phyloP scores from a whole-genome alignment of 2,888 invertebrate species.

The Plagodis pulveraria region DNA sequence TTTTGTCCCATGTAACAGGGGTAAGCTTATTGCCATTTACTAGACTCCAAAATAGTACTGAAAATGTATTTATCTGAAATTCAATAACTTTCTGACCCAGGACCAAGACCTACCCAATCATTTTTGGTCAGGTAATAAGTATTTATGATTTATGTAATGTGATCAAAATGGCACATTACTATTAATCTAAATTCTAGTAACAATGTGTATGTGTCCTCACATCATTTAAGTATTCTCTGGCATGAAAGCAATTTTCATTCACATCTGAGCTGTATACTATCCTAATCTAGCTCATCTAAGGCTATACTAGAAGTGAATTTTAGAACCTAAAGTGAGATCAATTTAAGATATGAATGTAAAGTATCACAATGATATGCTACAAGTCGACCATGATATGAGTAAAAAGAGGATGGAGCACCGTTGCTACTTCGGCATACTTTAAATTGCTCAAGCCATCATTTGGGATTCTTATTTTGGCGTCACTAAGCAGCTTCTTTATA shows the following conservation, averaged over 20 bases:
- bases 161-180: too few relatives aligned
- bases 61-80: too few relatives aligned
- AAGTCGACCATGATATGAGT: constrained; percentile 86
- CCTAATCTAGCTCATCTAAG: constrained; percentile 12
- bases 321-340: not conserved
- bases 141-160: too few relatives aligned
- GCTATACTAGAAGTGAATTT: constrained; percentile 1
- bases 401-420: constrained; percentile 84
- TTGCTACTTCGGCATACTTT: constrained; percentile 81
- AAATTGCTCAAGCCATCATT: constrained; percentile 87
- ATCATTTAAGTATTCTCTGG: not conserved
- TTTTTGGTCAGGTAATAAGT: too few relatives aligned
- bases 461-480: constrained; percentile 77
- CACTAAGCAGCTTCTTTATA: constrained; percentile 70
- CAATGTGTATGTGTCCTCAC: too few relatives aligned
- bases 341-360: constrained; percentile 21
- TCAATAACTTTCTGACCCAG: too few relatives aligned
- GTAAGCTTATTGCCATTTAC: too few relatives aligned
- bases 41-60: too few relatives aligned
- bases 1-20: too few relatives aligned
- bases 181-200: too few relatives aligned
- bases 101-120: too few relatives aligned
- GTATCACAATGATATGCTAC: constrained; percentile 58
- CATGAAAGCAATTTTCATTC: constrained; percentile 2
- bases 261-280: constrained; percentile 9